Base-by-base conservation (phyloP, 2,113 vertebrate species). In the Antechinus stuartii region DNA sequence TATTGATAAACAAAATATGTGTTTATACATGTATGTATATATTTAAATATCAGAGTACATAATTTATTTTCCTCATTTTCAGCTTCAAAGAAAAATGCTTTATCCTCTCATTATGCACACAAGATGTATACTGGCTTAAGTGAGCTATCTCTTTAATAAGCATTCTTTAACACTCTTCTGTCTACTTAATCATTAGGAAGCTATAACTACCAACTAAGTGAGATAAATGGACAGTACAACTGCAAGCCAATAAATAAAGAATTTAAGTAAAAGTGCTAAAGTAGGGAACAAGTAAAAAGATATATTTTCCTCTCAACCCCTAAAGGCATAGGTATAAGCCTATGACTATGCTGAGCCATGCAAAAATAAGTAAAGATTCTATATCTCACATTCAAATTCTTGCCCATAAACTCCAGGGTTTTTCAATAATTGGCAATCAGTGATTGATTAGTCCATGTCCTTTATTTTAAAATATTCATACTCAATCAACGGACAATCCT, bases 1-100 rank as follows among this genome's bases (percentile, higher is more conserved):
- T 68, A 55, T 27, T 55, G 11, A 54, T 94, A 94, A 92, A 76
- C 68, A 76, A 96, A 90, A 47, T 92, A 90, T 84, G 90, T 91
- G 91, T 90, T 96, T 96, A 16, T 2, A 76, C 19, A 35, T 76
- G 7, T 42, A 42, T 42, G 7, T 68, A 1, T n/a, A 14, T 84
- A 6, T 8, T 84, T 84, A 84, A 42, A 57, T 30, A 89, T 11
- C 84, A 91, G 4, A 91, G 91, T n/a, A 92, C 49, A 90, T 92
- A 52, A 93, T 61, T 26, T 55, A 56, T 89, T 89, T 92, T 93
- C 61, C 46, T 90, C 3, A 91, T 84, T 97, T 97, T 90, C 2
- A 92, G 2, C 24, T 14, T 91, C 92, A 92, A 91, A 42, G 19
- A 7, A 94, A 91, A 91, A 14, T 95, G 9, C 24, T 94, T 10